Percentiles rank a stretch among this genome's conserved stretches.
Evolutionary conservation across 2,888 invertebrate genomes (phyloP).

Genomic region (Bombyx huttoni): DNA sequence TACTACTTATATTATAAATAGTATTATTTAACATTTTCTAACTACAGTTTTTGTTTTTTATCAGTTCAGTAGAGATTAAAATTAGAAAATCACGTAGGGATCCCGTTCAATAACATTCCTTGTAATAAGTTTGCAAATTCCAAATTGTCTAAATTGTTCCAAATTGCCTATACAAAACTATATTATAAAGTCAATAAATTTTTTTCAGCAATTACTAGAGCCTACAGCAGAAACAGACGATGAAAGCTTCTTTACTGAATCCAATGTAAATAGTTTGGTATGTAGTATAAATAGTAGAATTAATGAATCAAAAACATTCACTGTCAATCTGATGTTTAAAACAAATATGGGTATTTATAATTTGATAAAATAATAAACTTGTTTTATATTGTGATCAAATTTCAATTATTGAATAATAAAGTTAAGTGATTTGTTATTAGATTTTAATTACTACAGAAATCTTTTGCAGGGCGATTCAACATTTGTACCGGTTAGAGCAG

Average conservation of each 20-base stretch:
- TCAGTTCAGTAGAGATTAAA: too few relatives aligned
- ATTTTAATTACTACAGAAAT: neutral
- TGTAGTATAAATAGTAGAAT: constrained; percentile 19
- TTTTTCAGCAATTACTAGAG: constrained; percentile 69
- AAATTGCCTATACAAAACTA: neutral
- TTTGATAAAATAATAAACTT: too few relatives aligned
- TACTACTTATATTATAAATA: too few relatives aligned
- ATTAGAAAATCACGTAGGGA: too few relatives aligned
- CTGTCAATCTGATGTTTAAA: neutral
- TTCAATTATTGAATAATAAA: too few relatives aligned
- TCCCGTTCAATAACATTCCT: too few relatives aligned
- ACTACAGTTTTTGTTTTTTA: too few relatives aligned
- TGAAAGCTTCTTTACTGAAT: constrained; percentile 82
- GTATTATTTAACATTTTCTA: too few relatives aligned
- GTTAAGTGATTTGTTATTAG: too few relatives aligned
- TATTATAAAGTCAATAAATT: neutral
- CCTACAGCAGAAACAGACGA: constrained; percentile 84
- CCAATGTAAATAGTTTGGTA: constrained; percentile 74
- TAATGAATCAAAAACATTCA: neutral
- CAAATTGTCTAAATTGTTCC: too few relatives aligned
- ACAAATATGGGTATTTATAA: neutral
- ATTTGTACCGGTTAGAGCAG: constrained; percentile 90
- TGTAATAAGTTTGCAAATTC: too few relatives aligned
- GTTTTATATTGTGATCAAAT: too few relatives aligned
- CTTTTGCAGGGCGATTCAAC: constrained; percentile 86